Percentiles rank a stretch among this genome's conserved stretches.
These are phyloP conservation scores for Drosophila ogumai DNA, from an alignment of 1,140 invertebrate genomes.

Conservation along the genomic window DNA sequence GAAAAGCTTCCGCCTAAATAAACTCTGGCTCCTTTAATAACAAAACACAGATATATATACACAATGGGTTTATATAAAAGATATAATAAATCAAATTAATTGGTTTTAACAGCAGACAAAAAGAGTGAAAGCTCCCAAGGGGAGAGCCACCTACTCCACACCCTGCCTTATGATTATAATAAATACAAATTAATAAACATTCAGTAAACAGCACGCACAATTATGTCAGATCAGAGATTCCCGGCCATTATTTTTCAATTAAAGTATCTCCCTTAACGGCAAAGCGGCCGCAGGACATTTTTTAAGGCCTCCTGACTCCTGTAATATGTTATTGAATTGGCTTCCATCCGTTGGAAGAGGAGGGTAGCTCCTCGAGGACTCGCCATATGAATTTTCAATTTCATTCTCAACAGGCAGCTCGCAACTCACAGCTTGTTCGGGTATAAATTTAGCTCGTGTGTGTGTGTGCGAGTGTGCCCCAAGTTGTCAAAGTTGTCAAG, in stretches of 20 bases:
- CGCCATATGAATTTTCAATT: slow-evolving; percentile 80
- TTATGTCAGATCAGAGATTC: slow-evolving; percentile 32
- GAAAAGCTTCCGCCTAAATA: slow-evolving; percentile 29
- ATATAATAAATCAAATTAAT: slow-evolving; percentile 77
- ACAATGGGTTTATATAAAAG: slow-evolving; percentile 33
- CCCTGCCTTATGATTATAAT: slow-evolving; percentile 32
- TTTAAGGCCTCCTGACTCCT: slow-evolving; percentile 46
- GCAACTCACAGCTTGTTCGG: slow-evolving; percentile 21
- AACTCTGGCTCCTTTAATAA: slow-evolving; percentile 15
- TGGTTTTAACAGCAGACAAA: slow-evolving; percentile 37
- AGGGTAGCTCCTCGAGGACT: slow-evolving; percentile 21
- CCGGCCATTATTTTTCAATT: slow-evolving; percentile 58
- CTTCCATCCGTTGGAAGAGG: slow-evolving; percentile 5
- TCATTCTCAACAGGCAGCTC: slow-evolving; percentile 67
- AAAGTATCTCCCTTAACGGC: slow-evolving; percentile 36
- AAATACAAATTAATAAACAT: slow-evolving; percentile 68
- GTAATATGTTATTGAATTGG: slow-evolving; percentile 76
- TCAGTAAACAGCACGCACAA: slow-evolving; percentile 35
- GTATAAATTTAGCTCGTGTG: slow-evolving; percentile 70
- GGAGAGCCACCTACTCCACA: background rate
- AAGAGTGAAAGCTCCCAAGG: slow-evolving; percentile 7
- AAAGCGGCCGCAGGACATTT: slow-evolving; percentile 63
- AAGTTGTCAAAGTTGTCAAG: slow-evolving; percentile 83
- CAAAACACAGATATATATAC: slow-evolving; percentile 11
- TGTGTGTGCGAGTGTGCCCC: slow-evolving; percentile 23